Evolutionary conservation across 2,113 vertebrate species (phyloP), one percentile per base, ranked within the genome.

Genomic region (Triplophysa siluroides): DNA sequence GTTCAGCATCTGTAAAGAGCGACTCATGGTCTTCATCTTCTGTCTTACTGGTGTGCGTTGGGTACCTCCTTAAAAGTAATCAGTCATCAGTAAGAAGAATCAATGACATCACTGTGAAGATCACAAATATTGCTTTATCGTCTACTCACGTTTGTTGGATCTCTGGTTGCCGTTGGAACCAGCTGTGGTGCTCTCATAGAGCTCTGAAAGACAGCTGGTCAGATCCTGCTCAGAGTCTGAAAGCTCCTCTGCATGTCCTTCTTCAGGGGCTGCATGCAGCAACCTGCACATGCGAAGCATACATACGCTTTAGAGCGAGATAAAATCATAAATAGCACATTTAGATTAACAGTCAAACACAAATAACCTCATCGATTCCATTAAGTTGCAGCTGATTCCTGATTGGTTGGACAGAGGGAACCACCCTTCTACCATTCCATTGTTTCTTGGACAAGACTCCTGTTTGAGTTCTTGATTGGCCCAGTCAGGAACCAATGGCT

Each of bases 21-120:
- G 97, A 84, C 95, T 95, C 97, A 99, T 98, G 52, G 94, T 93
- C 85, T 95, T 98, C 96, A 99, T 99, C 90, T 98, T 99, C 89
- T 96, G 95, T 68, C 96, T 95, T 72, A 99, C 95, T 0, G 98
- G 98, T 18, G 98, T 99, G 60, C 95, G 90, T 68, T 97, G 96
- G 80, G 95, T 70, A 1, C 94, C 94, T 77, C 94, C 97, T 96
- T 4, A 84, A 21, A 87, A 83, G 73, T 7, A 78, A 8, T 54
- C 33, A 33, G 11, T 47, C 21, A 61, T n/a, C 4, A 8, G 45
- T 47, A 38, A 64, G 29, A 62, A 10, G 50, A 14, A 76, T 19
- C 13, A 81, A 16, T 8, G 8, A 67, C 64, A 52, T 43, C 21
- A 65, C 4, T 63, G 18, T 8, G 41, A 67, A 41, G 11, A 50